Conservation (phyloP, 2,797 vertebrate genomes). For the Stomatorhinus walkeri region DNA sequence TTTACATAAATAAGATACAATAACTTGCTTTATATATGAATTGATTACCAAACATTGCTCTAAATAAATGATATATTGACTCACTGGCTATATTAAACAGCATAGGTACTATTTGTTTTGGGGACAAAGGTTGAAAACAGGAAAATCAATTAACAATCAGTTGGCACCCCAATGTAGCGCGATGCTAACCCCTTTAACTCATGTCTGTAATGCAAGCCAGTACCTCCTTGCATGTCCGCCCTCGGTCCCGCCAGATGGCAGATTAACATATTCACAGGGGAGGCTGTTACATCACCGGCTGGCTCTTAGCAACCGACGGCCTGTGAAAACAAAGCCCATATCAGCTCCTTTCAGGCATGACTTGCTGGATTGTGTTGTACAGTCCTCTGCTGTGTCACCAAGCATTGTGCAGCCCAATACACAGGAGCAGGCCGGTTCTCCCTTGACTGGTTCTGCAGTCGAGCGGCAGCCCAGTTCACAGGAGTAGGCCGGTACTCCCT, state of each 20-base stretch:
- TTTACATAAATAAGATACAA: background rate
- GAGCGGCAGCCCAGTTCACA: background rate
- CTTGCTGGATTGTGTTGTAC: background rate
- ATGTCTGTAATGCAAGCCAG: background rate
- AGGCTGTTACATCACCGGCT: background rate
- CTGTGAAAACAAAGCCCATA: background rate
- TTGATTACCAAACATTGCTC: background rate
- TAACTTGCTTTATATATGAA: background rate
- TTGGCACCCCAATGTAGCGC: background rate
- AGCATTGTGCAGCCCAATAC: background rate
- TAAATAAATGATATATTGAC: background rate
- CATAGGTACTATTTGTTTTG: background rate
- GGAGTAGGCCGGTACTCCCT: background rate
- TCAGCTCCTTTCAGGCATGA: background rate
- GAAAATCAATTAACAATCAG: background rate
- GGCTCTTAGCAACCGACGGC: background rate
- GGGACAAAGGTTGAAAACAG: constrained; percentile 1
- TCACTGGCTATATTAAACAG: background rate
- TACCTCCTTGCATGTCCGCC: background rate
- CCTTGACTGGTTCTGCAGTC: background rate
- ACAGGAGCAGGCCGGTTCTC: background rate
- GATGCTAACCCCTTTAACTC: background rate
- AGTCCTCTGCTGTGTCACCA: background rate
- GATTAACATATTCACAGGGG: constrained; percentile 14
- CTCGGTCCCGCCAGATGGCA: background rate